Conservation (phyloP, 2,113 vertebrate species). For the Albula glossodonta region DNA sequence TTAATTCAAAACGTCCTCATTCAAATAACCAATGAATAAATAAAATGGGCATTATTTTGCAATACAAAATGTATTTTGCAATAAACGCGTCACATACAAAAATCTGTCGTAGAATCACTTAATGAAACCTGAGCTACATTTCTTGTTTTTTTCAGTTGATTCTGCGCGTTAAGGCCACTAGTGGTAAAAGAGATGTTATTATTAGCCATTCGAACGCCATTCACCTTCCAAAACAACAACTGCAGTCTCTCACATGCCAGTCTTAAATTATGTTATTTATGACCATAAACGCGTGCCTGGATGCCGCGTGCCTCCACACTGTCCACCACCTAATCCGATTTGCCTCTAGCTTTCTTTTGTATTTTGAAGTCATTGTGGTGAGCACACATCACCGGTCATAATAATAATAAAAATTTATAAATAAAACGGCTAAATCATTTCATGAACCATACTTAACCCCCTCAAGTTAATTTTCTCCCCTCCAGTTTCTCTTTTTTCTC, state of each 20-base stretch:
- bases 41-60: too few species aligned
- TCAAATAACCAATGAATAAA: too few species aligned
- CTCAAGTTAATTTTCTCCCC: not conserved
- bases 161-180: conserved; percentile 27
- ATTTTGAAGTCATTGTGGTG: too few species aligned
- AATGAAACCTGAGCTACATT: not conserved
- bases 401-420: not conserved
- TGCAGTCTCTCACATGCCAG: not conserved
- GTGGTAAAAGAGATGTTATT: conserved; percentile 43
- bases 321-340: too few species aligned
- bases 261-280: not conserved
- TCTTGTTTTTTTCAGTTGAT: too few species aligned
- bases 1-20: too few species aligned
- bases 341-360: too few species aligned
- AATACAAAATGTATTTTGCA: too few species aligned
- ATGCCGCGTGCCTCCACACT: not conserved
- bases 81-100: too few species aligned
- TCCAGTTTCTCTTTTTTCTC: not conserved
- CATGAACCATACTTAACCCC: too few species aligned
- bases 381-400: not conserved
- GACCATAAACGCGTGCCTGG: not conserved
- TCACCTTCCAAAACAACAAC: conserved; percentile 33
- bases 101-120: not conserved
- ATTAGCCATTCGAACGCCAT: conserved; percentile 38
- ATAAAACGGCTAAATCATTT: too few species aligned